Evolutionary conservation across 2,888 invertebrate genomes (phyloP), one percentile per base, ranked within the genome.

Genomic region (Portevinia maculata): DNA sequence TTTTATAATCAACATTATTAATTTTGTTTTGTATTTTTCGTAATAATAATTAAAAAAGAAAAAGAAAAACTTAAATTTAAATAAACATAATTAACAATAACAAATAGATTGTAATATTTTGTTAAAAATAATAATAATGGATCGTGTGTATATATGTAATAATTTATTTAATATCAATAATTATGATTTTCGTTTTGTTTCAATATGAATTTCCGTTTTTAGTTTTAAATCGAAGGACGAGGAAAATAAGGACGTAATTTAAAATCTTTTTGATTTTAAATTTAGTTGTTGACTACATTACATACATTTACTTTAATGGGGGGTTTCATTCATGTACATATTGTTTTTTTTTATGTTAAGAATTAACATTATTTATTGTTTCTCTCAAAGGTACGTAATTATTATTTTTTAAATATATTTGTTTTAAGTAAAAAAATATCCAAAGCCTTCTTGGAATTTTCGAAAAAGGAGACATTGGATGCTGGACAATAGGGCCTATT

Each of bases 381-480:
- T 85, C 76, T 73, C 24, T 70, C 74, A 74, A 83, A 83, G 83
- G 83, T 83, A 83, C 83, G 24, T 70, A 34, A 64, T 79, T 39
- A 59, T 46, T 57, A 44, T 55, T 64, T 64, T 55, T 67, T 21
- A 34, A 52, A 65, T 60, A 65, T 64, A 24, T 64, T 37, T 53
- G 57, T 60, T 65, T 74, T 79, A 79, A 76, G 81, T 83, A 83
- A 83, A 83, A 83, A 83, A 83, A 83, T 78, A 78, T 67, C 78
- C 83, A 83, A 83, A 83, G 39, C 64, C 59, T 69, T 50, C 73
- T 78, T 78, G 83, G 83, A 83, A 78, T 78, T 83, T 83, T 83
- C 11, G 65, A 37, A 44, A 65, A 71, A 78, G 83, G 71, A 83
- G 83, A 78, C 83, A 73, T 39, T 83, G 78, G 76, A 83, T 83